Conservation (phyloP, 2,113 vertebrate genomes). For the Potamarius usumacintae region DNA sequence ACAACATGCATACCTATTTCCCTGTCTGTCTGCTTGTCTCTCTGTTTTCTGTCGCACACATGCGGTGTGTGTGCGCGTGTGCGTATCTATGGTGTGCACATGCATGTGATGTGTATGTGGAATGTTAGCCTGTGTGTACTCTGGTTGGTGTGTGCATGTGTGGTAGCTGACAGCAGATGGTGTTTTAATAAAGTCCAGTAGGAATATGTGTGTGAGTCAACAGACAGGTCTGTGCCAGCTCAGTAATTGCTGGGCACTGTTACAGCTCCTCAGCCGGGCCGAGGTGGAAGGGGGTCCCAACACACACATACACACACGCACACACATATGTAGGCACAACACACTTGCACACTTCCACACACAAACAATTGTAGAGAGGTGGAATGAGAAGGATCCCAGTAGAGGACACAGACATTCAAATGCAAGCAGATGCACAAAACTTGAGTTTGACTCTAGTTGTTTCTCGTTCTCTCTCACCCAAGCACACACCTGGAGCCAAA, state of each 20-base stretch:
- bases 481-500: constrained; percentile 77
- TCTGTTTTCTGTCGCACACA: neutral
- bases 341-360: neutral
- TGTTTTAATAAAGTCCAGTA: constrained; percentile 99
- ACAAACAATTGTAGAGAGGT: constrained; percentile 1
- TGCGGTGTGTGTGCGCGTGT: neutral
- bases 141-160: constrained; percentile 49
- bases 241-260: constrained; percentile 99
- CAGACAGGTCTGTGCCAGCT: constrained; percentile 94
- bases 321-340: neutral
- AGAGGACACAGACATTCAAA: constrained; percentile 20
- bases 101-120: constrained; percentile 6
- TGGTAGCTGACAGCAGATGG: constrained; percentile 93
- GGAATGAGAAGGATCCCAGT: constrained; percentile 33
- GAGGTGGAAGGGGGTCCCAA: constrained; percentile 70
- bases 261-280: constrained; percentile 93
- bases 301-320: constrained; percentile 51
- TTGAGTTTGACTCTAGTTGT: neutral
- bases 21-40: neutral
- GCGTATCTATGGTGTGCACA: neutral
- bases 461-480: constrained; percentile 8
- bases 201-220: constrained; percentile 99
- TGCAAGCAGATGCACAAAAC: constrained; percentile 58
- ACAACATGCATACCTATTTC: neutral
- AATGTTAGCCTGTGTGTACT: constrained; percentile 34